Evolutionary conservation across 2,888 invertebrate genomes (phyloP).

Genomic region (Drosophila neotestacea): DNA sequence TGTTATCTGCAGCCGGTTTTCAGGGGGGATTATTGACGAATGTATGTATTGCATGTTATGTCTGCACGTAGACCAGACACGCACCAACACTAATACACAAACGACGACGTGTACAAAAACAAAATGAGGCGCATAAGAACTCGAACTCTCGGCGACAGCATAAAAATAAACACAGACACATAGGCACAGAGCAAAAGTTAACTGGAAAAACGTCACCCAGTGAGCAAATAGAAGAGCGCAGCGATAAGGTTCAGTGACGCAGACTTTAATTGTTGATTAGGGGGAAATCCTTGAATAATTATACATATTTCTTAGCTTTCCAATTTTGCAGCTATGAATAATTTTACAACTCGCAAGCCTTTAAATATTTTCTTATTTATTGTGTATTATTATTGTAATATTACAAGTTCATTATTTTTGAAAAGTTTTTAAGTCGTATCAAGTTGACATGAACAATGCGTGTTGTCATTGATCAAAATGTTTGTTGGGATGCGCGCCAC

Average conservation of each 20-base stretch:
- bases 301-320: neutral
- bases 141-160: constrained; percentile 71
- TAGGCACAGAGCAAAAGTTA: constrained; percentile 54
- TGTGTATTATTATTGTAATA: too few relatives aligned
- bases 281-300: constrained; percentile 6
- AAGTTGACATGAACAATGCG: neutral
- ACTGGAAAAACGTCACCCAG: constrained; percentile 77
- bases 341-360: neutral
- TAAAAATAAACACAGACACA: constrained; percentile 72
- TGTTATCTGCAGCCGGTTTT: constrained; percentile 75
- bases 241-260: constrained; percentile 44
- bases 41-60: constrained; percentile 60
- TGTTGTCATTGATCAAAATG: constrained; percentile 29
- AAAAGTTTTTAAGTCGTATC: neutral
- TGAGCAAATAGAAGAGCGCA: constrained; percentile 29
- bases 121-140: constrained; percentile 77
- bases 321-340: neutral
- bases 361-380: neutral
- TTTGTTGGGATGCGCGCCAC: constrained; percentile 48
- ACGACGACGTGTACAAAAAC: constrained; percentile 58
- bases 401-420: neutral
- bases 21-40: constrained; percentile 77
- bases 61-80: constrained; percentile 81
- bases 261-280: constrained; percentile 30
- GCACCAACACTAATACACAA: constrained; percentile 56